Evolutionary conservation across 2,797 vertebrate genomes (phyloP).

Genomic region (Poeciliopsis paucimaculata): DNA sequence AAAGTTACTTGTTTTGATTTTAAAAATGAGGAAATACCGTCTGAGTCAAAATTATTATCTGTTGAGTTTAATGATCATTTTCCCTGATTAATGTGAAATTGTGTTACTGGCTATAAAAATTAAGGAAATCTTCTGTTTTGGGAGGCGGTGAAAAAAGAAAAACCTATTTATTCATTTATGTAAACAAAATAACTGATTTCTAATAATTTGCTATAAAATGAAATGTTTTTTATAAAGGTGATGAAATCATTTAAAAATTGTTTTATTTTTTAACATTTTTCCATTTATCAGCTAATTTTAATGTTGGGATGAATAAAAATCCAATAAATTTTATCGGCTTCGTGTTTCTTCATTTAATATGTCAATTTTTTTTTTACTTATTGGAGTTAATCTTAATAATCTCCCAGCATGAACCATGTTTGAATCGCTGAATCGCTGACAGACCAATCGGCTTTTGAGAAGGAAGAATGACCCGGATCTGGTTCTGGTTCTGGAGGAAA

Average conservation of each 20-base stretch:
- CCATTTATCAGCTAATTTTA: background rate
- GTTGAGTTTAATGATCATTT: background rate
- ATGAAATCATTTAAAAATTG: background rate
- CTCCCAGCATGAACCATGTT: too few relatives aligned
- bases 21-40: background rate
- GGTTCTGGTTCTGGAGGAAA: background rate
- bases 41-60: background rate
- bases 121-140: background rate
- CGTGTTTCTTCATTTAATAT: background rate
- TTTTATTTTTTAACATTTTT: background rate
- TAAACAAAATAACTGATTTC: background rate
- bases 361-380: background rate
- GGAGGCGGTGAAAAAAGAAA: background rate
- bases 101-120: background rate
- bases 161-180: background rate
- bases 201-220: background rate
- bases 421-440: background rate
- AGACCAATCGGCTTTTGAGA: background rate
- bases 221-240: background rate
- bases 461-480: background rate
- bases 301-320: background rate
- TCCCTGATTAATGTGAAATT: background rate
- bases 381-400: background rate
- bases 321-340: background rate
- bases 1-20: background rate